Evolutionary conservation across 2,113 vertebrate species (phyloP).

Genomic region (Sarotherodon lohbergeri): DNA sequence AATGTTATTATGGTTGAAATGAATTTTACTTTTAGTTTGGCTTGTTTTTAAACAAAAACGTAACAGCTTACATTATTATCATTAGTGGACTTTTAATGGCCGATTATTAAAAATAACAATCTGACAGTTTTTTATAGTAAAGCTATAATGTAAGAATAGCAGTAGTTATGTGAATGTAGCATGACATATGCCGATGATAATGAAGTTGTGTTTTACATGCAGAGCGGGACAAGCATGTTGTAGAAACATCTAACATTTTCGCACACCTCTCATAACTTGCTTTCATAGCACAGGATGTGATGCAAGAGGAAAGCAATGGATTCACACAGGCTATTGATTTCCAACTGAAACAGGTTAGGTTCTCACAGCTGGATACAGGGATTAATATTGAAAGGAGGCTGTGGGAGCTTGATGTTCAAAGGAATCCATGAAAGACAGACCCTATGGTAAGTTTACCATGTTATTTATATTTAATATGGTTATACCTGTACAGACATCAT

Average conservation of each 20-base stretch:
- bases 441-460: not conserved
- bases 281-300: slow-evolving; percentile 46
- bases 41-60: not conserved
- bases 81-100: not conserved
- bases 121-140: not conserved
- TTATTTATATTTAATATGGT: not conserved
- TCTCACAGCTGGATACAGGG: slow-evolving; percentile 28
- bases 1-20: not conserved
- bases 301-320: slow-evolving; percentile 65
- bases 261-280: slow-evolving; percentile 1
- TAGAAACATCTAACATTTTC: slow-evolving; percentile 3
- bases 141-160: not conserved
- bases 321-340: slow-evolving; percentile 46
- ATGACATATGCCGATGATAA: not conserved
- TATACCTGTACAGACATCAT: not conserved
- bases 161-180: not conserved
- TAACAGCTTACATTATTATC: not conserved
- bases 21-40: not conserved
- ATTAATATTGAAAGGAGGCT: slow-evolving; percentile 38
- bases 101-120: not conserved
- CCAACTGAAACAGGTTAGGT: slow-evolving; percentile 37
- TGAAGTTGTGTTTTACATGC: not conserved
- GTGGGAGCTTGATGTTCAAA: slow-evolving; percentile 41
- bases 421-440: not conserved
- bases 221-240: not conserved